Evolutionary conservation across 2,113 vertebrate species (phyloP).

Genomic region (Labrus mixtus): DNA sequence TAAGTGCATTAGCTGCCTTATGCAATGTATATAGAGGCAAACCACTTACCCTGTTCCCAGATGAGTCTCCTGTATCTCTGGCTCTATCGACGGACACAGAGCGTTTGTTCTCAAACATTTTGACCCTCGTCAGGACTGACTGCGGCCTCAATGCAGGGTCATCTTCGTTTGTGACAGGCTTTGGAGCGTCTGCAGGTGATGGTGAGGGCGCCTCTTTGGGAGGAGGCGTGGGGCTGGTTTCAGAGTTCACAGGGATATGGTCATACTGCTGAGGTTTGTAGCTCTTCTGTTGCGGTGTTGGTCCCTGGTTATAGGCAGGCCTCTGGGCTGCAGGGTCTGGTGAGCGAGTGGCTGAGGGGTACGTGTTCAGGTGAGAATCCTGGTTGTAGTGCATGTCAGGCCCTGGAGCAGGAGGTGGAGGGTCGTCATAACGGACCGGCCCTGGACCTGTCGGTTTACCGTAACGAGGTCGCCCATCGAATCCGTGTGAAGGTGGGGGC

Average conservation of each 20-base stretch:
- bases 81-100: conserved; percentile 91
- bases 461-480: conserved; percentile 89
- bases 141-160: conserved; percentile 94
- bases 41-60: conserved; percentile 84
- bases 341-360: conserved; percentile 62
- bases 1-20: neutral
- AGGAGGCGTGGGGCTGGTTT: conserved; percentile 77
- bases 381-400: conserved; percentile 87
- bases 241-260: conserved; percentile 78
- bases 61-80: conserved; percentile 86
- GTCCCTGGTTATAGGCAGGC: conserved; percentile 80
- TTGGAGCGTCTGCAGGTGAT: conserved; percentile 67
- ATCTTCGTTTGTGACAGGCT: conserved; percentile 86
- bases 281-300: conserved; percentile 86
- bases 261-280: conserved; percentile 86
- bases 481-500: conserved; percentile 80
- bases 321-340: conserved; percentile 68
- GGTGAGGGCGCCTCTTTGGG: conserved; percentile 86
- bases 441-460: conserved; percentile 84
- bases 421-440: conserved; percentile 88
- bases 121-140: conserved; percentile 96
- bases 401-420: conserved; percentile 70
- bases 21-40: neutral
- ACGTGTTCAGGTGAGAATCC: conserved; percentile 64
- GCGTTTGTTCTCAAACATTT: conserved; percentile 98